Evolutionary conservation across 1,140 invertebrate species (phyloP), one percentile per base, ranked within the genome.

Genomic region (Leptinotarsa lineolata): DNA sequence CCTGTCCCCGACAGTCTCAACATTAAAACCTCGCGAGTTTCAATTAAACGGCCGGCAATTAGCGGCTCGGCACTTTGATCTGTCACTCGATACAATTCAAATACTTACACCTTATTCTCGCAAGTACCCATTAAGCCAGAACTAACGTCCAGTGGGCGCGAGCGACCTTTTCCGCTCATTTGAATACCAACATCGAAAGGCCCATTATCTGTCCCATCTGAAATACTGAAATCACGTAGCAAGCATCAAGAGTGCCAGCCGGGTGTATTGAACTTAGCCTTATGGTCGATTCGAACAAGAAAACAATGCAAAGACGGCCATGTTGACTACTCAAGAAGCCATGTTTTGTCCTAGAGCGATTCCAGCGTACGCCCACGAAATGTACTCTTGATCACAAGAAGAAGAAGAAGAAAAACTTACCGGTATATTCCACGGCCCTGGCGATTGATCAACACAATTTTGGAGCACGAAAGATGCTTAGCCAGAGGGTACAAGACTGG

Each of bases 281-380:
- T 71, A 63, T 63, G 69, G 69, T 71, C 60, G 45, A 68, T 48
- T 48, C n/a, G 13, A 68, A 24, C 60, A 71, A 71, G 69, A 71
- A 78, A 78, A 81, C 80, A 81, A 81, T 81, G 78, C 74, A 75
- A 80, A 81, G 80, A 79, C 81, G 80, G 82, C 82, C 83, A 84
- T 84, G 78, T 82, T 83, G 80, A 82, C 83, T 84, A 84, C 83
- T 84, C 81, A 83, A 83, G 83, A 84, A 84, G 83, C 83, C 83
- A 84, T 84, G 78, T 83, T 84, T 79, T 80, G 81, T 79, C 81
- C 79, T 73, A 60, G 59, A 78, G 81, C 81, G 63, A 72, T 66
- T 63, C 73, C 77, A 74, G 75, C 73, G 76, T 74, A 68, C 74
- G 76, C 81, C 81, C 82, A 81, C 77, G 81, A 80, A 81, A 82